Conservation (phyloP, 2,888 invertebrate species). For the Corbicula japonica region DNA sequence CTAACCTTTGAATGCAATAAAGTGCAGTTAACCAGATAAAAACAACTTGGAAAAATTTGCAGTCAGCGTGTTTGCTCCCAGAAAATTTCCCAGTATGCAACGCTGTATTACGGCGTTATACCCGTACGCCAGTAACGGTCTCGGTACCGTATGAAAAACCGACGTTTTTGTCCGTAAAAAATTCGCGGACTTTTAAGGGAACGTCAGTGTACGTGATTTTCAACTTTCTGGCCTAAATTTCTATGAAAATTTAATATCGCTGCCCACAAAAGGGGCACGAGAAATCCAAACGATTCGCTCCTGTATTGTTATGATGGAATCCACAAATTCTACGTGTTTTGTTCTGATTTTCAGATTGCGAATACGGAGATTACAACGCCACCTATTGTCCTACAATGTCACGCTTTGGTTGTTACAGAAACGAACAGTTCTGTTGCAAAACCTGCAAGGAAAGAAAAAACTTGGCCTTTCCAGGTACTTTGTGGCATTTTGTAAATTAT, state of each 20-base stretch:
- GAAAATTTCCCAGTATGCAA: too few species aligned
- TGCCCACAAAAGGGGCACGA: not conserved
- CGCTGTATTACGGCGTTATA: too few species aligned
- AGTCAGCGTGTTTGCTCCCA: too few species aligned
- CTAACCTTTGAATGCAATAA: too few species aligned
- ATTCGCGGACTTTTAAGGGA: too few species aligned
- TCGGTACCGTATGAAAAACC: too few species aligned
- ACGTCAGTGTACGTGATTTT: too few species aligned
- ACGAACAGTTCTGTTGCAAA: conserved; percentile 58
- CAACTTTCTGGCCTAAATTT: too few species aligned
- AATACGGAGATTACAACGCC: conserved; percentile 56
- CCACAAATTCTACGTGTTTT: not conserved
- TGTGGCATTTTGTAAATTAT: not conserved
- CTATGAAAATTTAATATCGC: not conserved
- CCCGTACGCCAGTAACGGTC: too few species aligned
- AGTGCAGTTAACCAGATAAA: too few species aligned
- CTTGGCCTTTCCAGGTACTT: conserved; percentile 39
- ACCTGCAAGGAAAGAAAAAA: conserved; percentile 44
- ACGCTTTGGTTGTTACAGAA: conserved; percentile 58
- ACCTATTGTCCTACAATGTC: conserved; percentile 29
- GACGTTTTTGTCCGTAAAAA: too few species aligned
- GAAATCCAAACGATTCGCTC: not conserved
- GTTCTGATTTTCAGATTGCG: conserved; percentile 41
- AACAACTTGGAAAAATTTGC: too few species aligned
- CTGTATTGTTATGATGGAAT: not conserved